Conservation (phyloP, 2,888 invertebrate species). For the Aphidoletes aphidimyza region DNA sequence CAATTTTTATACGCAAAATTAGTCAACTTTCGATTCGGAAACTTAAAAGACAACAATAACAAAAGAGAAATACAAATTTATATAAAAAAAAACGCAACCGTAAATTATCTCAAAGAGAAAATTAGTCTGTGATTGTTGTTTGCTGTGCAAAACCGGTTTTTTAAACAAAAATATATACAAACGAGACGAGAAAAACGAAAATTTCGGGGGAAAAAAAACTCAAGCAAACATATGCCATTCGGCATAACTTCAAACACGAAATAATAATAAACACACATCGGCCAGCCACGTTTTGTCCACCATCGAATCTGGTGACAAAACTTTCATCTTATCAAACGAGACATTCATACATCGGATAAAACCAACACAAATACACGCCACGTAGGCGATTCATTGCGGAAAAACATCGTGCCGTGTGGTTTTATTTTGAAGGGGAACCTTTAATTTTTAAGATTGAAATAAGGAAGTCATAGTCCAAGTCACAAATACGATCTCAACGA, state of each 20-base stretch:
- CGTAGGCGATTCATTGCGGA: too few species aligned
- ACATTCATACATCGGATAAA: too few species aligned
- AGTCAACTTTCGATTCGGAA: background rate
- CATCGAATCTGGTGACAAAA: too few species aligned
- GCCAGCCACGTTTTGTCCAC: too few species aligned
- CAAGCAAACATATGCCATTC: background rate
- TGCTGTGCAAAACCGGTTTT: constrained; percentile 50
- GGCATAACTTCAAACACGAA: too few species aligned
- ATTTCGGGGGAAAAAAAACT: background rate
- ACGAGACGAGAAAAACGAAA: background rate
- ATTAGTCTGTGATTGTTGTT: constrained; percentile 51
- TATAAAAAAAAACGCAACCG: constrained; percentile 2
- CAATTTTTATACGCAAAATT: background rate
- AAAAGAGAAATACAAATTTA: background rate
- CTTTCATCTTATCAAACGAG: too few species aligned
- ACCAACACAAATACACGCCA: too few species aligned
- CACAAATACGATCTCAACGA: constrained; percentile 49
- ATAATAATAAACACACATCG: too few species aligned
- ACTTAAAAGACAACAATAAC: background rate
- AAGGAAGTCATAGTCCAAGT: background rate
- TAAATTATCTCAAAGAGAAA: constrained; percentile 45
- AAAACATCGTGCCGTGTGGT: too few species aligned
- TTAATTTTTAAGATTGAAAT: background rate
- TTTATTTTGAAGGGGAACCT: too few species aligned
- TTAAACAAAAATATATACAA: background rate